Conservation (phyloP, 1,140 invertebrate species). For the Danaus melanippus region DNA sequence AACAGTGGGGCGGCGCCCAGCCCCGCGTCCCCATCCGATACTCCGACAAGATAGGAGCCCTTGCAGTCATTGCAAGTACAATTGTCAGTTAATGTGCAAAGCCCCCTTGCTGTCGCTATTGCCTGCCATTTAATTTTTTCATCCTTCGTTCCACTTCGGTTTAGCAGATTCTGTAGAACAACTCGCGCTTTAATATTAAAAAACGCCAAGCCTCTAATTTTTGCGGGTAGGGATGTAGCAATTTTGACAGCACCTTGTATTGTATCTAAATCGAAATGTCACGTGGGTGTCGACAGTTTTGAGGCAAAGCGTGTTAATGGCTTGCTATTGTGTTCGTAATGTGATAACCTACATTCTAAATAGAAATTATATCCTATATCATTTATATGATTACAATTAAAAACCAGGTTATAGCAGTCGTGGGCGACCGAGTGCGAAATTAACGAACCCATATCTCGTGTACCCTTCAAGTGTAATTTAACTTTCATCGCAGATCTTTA, state of each 20-base stretch:
- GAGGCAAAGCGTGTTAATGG: too few relatives aligned
- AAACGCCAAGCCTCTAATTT: neutral
- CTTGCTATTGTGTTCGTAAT: neutral
- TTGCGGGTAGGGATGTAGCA: neutral
- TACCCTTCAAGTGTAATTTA: conserved; percentile 5
- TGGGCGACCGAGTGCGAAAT: conserved; percentile 8
- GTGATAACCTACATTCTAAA: neutral
- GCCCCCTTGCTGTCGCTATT: conserved; percentile 50
- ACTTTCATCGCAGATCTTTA: conserved; percentile 2
- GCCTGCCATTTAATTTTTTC: conserved; percentile 63
- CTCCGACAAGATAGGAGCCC: conserved; percentile 39
- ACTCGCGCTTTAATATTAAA: neutral
- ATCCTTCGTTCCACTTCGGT: conserved; percentile 39
- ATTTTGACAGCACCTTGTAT: too few relatives aligned
- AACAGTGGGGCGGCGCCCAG: conserved; percentile 46
- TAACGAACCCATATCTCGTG: neutral
- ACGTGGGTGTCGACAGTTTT: too few relatives aligned
- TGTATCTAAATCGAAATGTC: too few relatives aligned
- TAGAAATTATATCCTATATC: too few relatives aligned
- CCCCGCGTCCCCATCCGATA: conserved; percentile 53
- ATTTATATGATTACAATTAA: too few relatives aligned
- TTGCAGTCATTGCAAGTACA: conserved; percentile 53
- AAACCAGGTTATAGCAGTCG: neutral
- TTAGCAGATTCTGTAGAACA: conserved; percentile 45
- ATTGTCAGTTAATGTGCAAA: conserved; percentile 55